phyloP scores from a whole-genome alignment of 2,797 vertebrate genomes.

The Arctocebus calabarensis region DNA sequence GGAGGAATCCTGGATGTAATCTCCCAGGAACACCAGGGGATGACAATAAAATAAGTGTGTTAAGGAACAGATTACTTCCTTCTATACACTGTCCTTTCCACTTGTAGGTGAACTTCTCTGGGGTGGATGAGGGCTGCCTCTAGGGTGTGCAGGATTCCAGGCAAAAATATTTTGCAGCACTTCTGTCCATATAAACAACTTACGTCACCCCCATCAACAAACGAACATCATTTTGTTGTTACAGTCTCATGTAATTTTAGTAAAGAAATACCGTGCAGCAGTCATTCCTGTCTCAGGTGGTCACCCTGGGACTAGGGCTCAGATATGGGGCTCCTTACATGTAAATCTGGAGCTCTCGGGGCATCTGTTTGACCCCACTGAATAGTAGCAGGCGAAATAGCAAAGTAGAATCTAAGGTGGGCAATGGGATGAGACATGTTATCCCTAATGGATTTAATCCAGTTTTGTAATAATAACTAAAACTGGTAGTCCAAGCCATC shows the following conservation, averaged over 20 bases:
- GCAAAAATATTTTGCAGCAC: background rate
- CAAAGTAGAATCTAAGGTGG: background rate
- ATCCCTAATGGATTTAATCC: background rate
- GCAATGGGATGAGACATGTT: background rate
- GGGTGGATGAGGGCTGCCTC: background rate
- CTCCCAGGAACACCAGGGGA: background rate
- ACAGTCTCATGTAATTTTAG: background rate
- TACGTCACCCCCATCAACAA: background rate
- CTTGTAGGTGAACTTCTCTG: background rate
- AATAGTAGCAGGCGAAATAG: background rate
- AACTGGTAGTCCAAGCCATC: background rate
- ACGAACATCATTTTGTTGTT: background rate
- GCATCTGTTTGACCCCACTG: background rate
- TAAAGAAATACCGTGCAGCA: background rate
- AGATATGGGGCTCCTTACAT: background rate
- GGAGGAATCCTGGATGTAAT: background rate
- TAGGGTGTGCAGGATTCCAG: background rate
- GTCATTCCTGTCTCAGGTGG: background rate
- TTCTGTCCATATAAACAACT: background rate
- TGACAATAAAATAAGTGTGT: background rate
- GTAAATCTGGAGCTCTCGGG: background rate
- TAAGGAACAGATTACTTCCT: slow-evolving; percentile 4
- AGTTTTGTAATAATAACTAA: background rate
- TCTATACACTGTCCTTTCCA: background rate
- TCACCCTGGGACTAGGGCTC: background rate